Conservation (phyloP, 2,113 vertebrate genomes). For the Hemiscyllium ocellatum region DNA sequence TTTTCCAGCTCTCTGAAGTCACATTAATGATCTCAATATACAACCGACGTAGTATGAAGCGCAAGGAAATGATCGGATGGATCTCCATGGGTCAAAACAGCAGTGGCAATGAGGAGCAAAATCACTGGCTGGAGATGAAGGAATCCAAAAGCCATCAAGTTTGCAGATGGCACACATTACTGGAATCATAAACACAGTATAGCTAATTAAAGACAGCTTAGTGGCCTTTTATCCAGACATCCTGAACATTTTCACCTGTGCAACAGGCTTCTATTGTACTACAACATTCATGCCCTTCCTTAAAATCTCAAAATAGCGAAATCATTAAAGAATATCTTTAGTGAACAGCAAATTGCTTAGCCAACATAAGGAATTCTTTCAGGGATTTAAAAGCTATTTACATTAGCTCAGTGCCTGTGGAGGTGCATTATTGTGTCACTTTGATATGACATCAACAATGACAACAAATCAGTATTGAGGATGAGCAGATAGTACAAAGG, state of each 20-base stretch:
- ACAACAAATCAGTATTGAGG: slow-evolving; percentile 39
- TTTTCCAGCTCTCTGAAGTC: slow-evolving; percentile 94
- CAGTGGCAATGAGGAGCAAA: slow-evolving; percentile 82
- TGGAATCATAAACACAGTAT: slow-evolving; percentile 67
- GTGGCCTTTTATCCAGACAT: slow-evolving; percentile 4
- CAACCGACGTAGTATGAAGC: slow-evolving; percentile 83
- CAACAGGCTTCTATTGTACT: neutral
- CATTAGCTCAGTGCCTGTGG: slow-evolving; percentile 55
- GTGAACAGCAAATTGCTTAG: neutral
- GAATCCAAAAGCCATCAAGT: slow-evolving; percentile 73
- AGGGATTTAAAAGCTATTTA: slow-evolving; percentile 17
- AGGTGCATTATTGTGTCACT: slow-evolving; percentile 35
- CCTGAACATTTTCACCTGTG: neutral
- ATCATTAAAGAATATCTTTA: neutral
- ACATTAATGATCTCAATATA: slow-evolving; percentile 85
- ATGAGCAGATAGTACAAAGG: slow-evolving; percentile 49
- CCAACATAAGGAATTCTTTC: neutral
- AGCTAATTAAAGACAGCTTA: neutral
- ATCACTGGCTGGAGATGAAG: slow-evolving; percentile 92
- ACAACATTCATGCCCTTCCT: neutral
- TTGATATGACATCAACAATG: neutral
- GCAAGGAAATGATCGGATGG: slow-evolving; percentile 97
- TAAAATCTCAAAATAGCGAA: neutral
- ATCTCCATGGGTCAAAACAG: slow-evolving; percentile 83
- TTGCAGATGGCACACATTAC: slow-evolving; percentile 81